Evolutionary conservation across 2,888 invertebrate species (phyloP).

Genomic region (Sinopyrophorus schimmeli): DNA sequence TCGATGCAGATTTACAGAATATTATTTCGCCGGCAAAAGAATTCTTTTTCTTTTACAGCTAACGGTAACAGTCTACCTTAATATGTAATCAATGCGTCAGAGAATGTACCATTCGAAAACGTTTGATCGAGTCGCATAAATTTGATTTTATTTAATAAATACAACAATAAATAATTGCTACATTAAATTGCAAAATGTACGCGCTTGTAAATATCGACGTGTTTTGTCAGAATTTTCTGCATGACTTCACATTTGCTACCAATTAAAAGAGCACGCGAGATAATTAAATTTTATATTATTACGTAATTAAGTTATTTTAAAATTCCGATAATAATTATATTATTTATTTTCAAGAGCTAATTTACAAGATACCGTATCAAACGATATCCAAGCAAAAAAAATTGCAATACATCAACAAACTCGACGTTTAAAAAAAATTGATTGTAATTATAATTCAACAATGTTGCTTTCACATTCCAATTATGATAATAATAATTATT

Average conservation of each 20-base stretch:
- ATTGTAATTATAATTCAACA: no score
- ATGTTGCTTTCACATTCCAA: no score
- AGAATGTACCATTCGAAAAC: no score
- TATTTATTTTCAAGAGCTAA: no score
- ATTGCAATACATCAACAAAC: no score
- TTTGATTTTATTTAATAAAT: conserved; percentile 1
- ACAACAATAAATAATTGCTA: conserved; percentile 12
- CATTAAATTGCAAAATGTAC: neutral
- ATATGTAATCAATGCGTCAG: no score
- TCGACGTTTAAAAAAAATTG: no score
- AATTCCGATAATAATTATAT: conserved; percentile 3
- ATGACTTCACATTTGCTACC: conserved; percentile 5
- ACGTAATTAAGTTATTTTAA: conserved; percentile 1
- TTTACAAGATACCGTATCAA: no score
- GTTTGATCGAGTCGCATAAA: neutral
- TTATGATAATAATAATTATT: no score
- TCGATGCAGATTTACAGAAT: conserved; percentile 6
- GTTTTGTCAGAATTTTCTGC: conserved; percentile 14
- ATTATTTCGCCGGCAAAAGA: neutral
- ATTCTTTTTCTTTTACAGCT: neutral
- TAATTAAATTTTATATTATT: conserved; percentile 5
- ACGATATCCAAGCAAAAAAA: no score
- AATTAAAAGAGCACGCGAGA: conserved; percentile 2
- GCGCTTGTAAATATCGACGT: conserved; percentile 1
- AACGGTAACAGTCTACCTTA: neutral